These are phyloP conservation scores for Epinephelus coioides DNA, from an alignment of 2,797 vertebrate species.

Conservation along the genomic window DNA sequence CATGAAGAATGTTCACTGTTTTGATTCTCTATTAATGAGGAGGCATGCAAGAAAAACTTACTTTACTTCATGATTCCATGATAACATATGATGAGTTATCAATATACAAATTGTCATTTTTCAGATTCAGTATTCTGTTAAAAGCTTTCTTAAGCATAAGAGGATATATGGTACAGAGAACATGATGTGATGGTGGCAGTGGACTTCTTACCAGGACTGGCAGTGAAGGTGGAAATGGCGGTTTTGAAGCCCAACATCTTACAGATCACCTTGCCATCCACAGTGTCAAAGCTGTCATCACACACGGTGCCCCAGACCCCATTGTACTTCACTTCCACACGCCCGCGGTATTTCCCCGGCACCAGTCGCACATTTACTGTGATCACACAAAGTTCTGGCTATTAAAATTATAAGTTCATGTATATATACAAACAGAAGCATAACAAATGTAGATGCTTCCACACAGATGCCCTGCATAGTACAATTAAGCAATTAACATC, in stretches of 20 bases:
- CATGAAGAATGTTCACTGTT: too few relatives aligned
- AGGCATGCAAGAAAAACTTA: too few relatives aligned
- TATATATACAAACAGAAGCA: too few relatives aligned
- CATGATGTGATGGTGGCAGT: background rate
- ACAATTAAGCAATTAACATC: too few relatives aligned
- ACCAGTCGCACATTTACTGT: conserved; percentile 66
- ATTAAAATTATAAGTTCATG: too few relatives aligned
- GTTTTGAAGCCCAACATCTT: conserved; percentile 87
- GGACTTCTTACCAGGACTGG: conserved; percentile 74
- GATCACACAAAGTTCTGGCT: conserved; percentile 7
- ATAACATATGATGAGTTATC: too few relatives aligned
- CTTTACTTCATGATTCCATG: too few relatives aligned
- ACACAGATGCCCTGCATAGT: too few relatives aligned
- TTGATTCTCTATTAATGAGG: too few relatives aligned
- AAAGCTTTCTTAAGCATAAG: background rate
- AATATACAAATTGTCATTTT: too few relatives aligned
- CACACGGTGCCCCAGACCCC: conserved; percentile 91
- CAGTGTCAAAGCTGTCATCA: conserved; percentile 82
- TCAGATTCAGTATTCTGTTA: too few relatives aligned
- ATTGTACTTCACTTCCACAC: conserved; percentile 86
- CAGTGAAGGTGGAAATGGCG: rapidly evolving
- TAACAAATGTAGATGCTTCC: too few relatives aligned
- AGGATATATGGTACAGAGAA: background rate
- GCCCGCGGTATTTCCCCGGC: conserved; percentile 70
- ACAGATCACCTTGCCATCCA: conserved; percentile 87